Evolutionary conservation across 2,113 vertebrate species (phyloP).

Genomic region (Spea multiplicata): DNA sequence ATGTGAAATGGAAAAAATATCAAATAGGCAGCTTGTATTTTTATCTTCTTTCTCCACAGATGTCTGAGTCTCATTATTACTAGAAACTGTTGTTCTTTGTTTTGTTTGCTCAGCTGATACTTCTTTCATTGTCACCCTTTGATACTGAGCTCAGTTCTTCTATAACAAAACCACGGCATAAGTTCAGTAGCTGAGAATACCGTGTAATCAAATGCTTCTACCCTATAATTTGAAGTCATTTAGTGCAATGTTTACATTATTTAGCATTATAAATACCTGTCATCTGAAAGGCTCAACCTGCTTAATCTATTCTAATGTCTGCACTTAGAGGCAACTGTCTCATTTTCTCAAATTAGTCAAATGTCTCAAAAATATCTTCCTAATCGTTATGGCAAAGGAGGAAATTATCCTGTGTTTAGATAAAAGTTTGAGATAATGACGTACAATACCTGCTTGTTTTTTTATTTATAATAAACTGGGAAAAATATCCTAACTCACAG

Average conservation of each 20-base stretch:
- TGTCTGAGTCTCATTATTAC: neutral
- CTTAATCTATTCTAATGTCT: neutral
- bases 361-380: no score
- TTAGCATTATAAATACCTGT: constrained; percentile 21
- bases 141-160: neutral
- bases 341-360: neutral
- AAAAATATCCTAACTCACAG: no score
- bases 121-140: neutral
- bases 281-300: neutral
- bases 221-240: constrained; percentile 16
- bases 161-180: neutral
- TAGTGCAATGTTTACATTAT: neutral
- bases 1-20: no score
- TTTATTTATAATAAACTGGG: no score
- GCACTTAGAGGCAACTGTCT: neutral
- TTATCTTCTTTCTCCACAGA: neutral
- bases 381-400: no score
- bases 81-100: constrained; percentile 3
- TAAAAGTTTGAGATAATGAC: no score
- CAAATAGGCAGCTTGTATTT: no score
- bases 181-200: neutral
- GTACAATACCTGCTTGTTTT: no score
- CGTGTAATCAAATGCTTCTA: neutral
- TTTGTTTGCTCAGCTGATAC: constrained; percentile 6
- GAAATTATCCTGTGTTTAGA: no score